Conservation (phyloP, 2,113 vertebrate species). For the Ochotona curzoniae region DNA sequence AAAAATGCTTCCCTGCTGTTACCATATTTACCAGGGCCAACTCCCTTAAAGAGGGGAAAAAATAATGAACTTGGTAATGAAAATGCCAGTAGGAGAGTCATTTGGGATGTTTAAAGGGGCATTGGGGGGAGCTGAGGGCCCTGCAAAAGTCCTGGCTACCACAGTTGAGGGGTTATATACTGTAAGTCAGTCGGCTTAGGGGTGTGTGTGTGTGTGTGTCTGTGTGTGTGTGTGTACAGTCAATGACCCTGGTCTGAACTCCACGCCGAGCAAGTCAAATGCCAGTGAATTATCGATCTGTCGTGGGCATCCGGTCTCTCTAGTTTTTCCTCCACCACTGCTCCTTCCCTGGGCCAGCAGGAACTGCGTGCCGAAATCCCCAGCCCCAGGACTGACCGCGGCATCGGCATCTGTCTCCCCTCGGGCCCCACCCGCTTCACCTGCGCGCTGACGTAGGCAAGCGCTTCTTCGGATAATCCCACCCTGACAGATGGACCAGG, state of each 20-base stretch:
- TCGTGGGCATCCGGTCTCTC: slow-evolving; percentile 71
- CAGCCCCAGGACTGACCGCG: background rate
- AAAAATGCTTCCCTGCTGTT: background rate
- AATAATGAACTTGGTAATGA: background rate
- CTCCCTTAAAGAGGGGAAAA: background rate
- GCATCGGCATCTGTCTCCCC: background rate
- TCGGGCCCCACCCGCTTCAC: background rate
- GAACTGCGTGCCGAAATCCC: background rate
- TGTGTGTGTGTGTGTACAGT: background rate
- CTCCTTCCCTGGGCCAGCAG: slow-evolving; percentile 46
- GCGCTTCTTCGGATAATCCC: slow-evolving; percentile 24
- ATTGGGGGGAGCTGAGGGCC: background rate
- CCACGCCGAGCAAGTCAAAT: slow-evolving; percentile 50
- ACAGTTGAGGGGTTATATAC: no score
- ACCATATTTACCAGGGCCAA: background rate
- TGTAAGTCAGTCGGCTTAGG: background rate
- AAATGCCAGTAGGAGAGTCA: background rate
- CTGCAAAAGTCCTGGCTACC: background rate
- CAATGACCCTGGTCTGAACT: slow-evolving; percentile 76
- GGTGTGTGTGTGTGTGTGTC: background rate
- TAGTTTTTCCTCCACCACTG: slow-evolving; percentile 64
- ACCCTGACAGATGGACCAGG: background rate
- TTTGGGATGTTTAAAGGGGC: background rate
- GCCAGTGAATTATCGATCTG: slow-evolving; percentile 64
- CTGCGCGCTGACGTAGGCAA: slow-evolving; percentile 52